A percentile compares a stretch with the other conserved stretches of the same genome.
Evolutionary conservation across 1,140 invertebrate genomes (phyloP).

Genomic region (Leguminivora glycinivorella): DNA sequence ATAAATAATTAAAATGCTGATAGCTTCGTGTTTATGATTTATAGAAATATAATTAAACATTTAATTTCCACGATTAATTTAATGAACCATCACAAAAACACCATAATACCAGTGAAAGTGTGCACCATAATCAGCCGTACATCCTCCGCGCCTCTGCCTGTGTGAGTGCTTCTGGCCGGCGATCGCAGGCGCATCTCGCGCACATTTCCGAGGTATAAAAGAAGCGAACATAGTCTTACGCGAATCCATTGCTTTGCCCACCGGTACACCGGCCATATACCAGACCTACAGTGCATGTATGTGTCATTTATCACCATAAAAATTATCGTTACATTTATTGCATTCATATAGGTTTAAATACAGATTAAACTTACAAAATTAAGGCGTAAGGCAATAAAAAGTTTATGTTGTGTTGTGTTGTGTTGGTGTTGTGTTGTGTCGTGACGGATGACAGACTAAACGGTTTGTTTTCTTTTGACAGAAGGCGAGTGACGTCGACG

Average conservation of each 20-base stretch:
- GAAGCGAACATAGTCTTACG: conserved; percentile 63
- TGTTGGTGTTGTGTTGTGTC: conserved; percentile 47
- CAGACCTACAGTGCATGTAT: conserved; percentile 48
- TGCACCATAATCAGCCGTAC: conserved; percentile 49
- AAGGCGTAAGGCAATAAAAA: too few species aligned
- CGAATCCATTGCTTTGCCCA: conserved; percentile 66
- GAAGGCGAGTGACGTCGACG: conserved; percentile 47
- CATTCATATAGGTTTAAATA: too few species aligned
- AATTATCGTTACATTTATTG: too few species aligned
- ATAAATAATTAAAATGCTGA: too few species aligned
- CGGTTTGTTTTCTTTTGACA: conserved; percentile 68
- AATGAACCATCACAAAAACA: neutral
- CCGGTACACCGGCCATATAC: conserved; percentile 44
- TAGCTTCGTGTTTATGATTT: too few species aligned
- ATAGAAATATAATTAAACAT: too few species aligned
- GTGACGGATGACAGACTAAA: conserved; percentile 41
- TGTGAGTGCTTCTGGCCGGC: conserved; percentile 55
- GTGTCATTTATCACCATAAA: conserved; percentile 3
- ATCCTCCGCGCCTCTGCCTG: conserved; percentile 33
- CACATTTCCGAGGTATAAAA: conserved; percentile 75
- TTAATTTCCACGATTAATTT: too few species aligned
- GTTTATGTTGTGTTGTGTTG: conserved; percentile 11
- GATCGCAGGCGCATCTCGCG: conserved; percentile 60
- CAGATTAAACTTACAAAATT: too few species aligned
- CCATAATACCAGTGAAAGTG: conserved; percentile 49